Base-by-base conservation (phyloP, 2,888 invertebrate species). In the Rhopalosiphum nymphaeae region DNA sequence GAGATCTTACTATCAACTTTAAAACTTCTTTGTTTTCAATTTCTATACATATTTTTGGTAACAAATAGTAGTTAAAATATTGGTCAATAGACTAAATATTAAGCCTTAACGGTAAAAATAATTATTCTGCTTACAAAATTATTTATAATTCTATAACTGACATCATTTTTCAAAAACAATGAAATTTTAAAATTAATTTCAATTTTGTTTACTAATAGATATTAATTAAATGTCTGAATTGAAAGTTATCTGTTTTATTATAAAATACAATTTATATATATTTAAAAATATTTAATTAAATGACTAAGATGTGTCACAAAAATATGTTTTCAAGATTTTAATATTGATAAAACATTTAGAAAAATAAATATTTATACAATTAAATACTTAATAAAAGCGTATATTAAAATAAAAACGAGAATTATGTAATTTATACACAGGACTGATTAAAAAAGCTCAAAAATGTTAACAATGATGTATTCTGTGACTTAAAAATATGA, bases 1-100 rank as follows among this genome's bases (percentile, higher is more conserved):
- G 87, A 92, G 92, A 92, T 92, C 87, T 86, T 91, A 91, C 3
- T 13, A 57, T 90, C 90, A 90, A 89, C 53, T 57, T 46, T 44
- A 57, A 57, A 26, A 46, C 16, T 91, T n/a, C 36, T 57, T 46
- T 86, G 25, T n/a, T 89, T 57, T 3, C 61, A 44, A n/a, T 86
- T 56, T 29, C 3, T 44, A 86, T 36, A 46, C 46, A 91, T 57
- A 10, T 61, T 86, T 61, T 49, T 92, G 92, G 92, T 87, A 92
- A 92, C 87, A 61, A 84, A 84, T 57, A 86, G 29, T 57, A 61
- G 46, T 26, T 61, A 2, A 36, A 78, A 78, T 78, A 46, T 87
- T 86, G n/a, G 16, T 44, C n/a, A 46, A 61, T 46, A n/a, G 5
- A 89, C 13, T 86, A 42, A 46, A 57, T n/a, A 46, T 7, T 87